These are phyloP conservation scores for Siderastrea siderea DNA, from an alignment of 92 coral and sea anemone species.

Conservation along the genomic window DNA sequence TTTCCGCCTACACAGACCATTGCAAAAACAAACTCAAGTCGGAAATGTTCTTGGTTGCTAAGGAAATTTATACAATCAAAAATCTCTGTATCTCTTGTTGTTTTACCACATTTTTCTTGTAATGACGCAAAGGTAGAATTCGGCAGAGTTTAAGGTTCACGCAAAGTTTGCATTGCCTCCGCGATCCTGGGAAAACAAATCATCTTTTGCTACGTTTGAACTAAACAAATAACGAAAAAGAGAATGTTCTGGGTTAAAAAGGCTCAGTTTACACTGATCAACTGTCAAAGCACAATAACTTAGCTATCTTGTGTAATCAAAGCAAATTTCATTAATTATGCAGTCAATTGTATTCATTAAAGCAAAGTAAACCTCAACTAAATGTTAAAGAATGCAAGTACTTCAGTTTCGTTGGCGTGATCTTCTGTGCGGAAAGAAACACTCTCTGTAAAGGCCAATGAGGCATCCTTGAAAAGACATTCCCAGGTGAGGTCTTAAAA, in stretches of 20 bases:
- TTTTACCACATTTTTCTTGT: not conserved
- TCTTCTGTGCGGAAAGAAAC: not conserved
- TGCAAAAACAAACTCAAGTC: not conserved
- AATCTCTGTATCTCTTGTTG: not conserved
- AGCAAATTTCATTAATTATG: conserved; percentile 6
- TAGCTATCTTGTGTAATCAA: not conserved
- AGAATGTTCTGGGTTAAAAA: not conserved
- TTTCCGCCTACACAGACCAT: not conserved
- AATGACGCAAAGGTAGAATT: not conserved
- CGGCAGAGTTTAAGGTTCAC: not conserved
- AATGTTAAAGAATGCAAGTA: conserved; percentile 4
- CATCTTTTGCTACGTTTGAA: not conserved
- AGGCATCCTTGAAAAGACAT: not conserved
- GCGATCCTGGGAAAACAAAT: not conserved
- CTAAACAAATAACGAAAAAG: too few relatives aligned
- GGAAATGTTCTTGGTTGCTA: not conserved
- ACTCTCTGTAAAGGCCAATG: not conserved
- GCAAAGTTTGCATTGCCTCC: not conserved
- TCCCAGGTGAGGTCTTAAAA: not conserved
- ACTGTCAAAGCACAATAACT: conserved; percentile 28
- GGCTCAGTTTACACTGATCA: not conserved
- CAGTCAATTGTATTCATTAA: conserved; percentile 30
- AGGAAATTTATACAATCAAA: not conserved
- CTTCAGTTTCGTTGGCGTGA: conserved; percentile 13
- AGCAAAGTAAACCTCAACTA: conserved; percentile 35